phyloP scores from a whole-genome alignment of 2,888 invertebrate genomes.

The Clanis bilineata region DNA sequence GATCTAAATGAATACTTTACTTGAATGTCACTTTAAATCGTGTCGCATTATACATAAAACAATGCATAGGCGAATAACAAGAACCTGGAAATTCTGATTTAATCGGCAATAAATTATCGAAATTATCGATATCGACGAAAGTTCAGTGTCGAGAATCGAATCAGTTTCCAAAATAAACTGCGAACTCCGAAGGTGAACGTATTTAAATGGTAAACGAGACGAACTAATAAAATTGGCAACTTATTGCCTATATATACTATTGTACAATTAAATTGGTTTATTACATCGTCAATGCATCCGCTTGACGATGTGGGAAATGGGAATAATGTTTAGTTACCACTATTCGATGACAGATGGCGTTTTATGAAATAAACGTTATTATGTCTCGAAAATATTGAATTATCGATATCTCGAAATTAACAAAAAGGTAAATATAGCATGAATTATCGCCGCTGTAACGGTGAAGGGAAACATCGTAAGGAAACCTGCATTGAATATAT shows the following conservation, averaged over 20 bases:
- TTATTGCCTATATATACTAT: conserved; percentile 45
- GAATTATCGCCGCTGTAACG: no score
- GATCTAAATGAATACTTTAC: background rate
- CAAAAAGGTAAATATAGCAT: background rate
- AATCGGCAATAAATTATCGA: conserved; percentile 14
- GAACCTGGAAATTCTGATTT: background rate
- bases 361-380: conserved; percentile 16
- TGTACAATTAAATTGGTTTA: conserved; percentile 60
- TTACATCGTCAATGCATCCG: conserved; percentile 34
- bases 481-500: no score
- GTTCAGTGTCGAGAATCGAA: background rate
- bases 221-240: conserved; percentile 54
- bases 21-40: background rate
- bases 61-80: background rate
- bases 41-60: background rate
- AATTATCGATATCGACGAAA: conserved; percentile 29
- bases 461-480: no score
- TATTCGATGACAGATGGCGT: conserved; percentile 62
- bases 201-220: conserved; percentile 48
- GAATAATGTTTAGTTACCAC: conserved; percentile 33
- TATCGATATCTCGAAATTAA: background rate
- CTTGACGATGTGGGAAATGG: conserved; percentile 19
- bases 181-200: conserved; percentile 34
- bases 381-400: no score
- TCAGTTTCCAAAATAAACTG: background rate